A percentile compares a stretch with the other conserved stretches of the same genome.
These are phyloP conservation scores for Caenorhabditis uteleia DNA, from an alignment of 2,888 invertebrate species.

Conservation along the genomic window DNA sequence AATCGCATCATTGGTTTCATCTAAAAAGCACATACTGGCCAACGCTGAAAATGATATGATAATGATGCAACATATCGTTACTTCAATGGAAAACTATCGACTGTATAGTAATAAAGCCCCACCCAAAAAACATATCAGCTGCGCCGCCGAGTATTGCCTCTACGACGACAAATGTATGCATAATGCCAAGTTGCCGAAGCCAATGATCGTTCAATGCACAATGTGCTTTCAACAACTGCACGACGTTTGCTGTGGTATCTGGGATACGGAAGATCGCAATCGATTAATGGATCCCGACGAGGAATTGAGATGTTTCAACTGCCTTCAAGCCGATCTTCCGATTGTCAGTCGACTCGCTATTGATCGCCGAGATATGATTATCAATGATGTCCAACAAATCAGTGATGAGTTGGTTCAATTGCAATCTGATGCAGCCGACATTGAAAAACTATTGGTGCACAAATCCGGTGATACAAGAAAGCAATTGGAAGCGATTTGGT, in stretches of 20 bases:
- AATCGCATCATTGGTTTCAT: no score
- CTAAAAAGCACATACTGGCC: no score
- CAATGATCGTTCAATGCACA: neutral
- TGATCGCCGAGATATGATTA: neutral
- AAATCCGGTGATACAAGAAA: neutral
- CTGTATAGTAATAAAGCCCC: no score
- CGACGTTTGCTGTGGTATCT: neutral
- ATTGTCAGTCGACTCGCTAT: no score
- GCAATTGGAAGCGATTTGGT: slow-evolving; percentile 5
- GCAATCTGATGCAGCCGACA: no score
- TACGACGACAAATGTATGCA: neutral
- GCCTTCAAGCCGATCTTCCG: no score
- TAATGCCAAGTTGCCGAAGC: neutral
- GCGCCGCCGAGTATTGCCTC: neutral
- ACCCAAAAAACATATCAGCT: no score
- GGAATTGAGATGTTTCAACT: neutral
- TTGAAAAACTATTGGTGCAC: no score
- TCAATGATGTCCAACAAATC: neutral
- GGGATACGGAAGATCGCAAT: neutral
- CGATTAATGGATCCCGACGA: neutral
- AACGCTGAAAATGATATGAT: no score
- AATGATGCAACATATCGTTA: no score
- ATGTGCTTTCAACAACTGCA: neutral
- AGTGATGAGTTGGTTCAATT: neutral
- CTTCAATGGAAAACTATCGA: no score